Evolutionary conservation across 1,140 invertebrate genomes (phyloP).

Genomic region (Trichonephila clavata): DNA sequence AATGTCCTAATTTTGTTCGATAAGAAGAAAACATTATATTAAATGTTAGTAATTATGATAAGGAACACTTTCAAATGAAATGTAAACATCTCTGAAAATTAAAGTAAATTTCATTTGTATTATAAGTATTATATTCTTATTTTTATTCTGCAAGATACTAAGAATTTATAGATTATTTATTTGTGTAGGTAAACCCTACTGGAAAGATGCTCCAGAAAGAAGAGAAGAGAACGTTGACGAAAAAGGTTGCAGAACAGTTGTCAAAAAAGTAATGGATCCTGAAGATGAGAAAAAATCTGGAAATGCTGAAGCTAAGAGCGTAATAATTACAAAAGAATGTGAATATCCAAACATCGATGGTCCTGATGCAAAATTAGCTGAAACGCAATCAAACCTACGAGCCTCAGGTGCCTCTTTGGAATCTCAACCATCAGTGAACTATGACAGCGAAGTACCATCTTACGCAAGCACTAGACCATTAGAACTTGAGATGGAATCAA

Average conservation of each 20-base stretch:
- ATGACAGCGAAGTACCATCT: not conserved
- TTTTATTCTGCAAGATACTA: no score
- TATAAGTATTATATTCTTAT: no score
- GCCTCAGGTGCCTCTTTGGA: not conserved
- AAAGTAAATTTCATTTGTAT: no score
- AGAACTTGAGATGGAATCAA: constrained; percentile 29
- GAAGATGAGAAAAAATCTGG: constrained; percentile 42
- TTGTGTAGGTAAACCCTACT: constrained; percentile 62
- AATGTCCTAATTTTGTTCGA: no score
- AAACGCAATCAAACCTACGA: constrained; percentile 17
- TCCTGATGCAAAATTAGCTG: constrained; percentile 70
- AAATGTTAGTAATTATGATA: no score
- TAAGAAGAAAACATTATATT: no score
- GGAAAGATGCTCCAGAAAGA: constrained; percentile 61
- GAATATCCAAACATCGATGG: constrained; percentile 61
- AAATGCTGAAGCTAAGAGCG: constrained; percentile 46
- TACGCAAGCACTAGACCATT: constrained; percentile 43
- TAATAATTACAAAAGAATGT: constrained; percentile 75
- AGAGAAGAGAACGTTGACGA: constrained; percentile 64
- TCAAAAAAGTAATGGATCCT: constrained; percentile 66
- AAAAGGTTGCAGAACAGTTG: constrained; percentile 72
- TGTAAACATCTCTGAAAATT: no score
- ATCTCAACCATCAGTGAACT: constrained; percentile 1
- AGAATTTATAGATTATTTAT: no score
- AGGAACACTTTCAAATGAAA: no score